Base-by-base conservation (phyloP, 2,113 vertebrate genomes). In the Candoia aspera region DNA sequence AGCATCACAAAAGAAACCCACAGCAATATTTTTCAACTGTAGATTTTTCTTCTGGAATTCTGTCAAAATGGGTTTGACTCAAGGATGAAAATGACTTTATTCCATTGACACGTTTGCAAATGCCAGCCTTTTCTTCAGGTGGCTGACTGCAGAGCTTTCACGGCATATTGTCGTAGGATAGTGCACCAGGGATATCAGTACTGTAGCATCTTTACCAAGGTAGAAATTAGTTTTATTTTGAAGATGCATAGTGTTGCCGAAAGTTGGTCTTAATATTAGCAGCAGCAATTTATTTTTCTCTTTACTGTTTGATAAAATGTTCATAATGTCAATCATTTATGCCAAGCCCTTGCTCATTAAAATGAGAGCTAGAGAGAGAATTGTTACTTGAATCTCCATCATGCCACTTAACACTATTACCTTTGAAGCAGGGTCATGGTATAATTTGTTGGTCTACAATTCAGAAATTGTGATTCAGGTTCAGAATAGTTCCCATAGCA, bases 1-100 rank as follows among this genome's bases (percentile, higher is more conserved):
- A 84, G 42, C 57, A 92, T 83, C 84, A 53, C 60, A 10, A 46
- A 87, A 46, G 58, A 42, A 92, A 88, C 91, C 29, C 92, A 87
- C n/a, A 92, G 86, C 86, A 24, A 0, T 0, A 54, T 11, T 46
- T 33, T 13, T 90, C 91, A 92, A 26, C 3, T 59, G 84, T 42
- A 92, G 58, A 10, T 84, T 90, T 59, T 73, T 29, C 53, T 10
- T 60, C 17, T 54, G 59, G 33, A 88, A 83, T 85, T 53, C 1
- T 26, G 59, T 92, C 73, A 86, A 88, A 2, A 83, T 53, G 68
- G 64, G 49, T 54, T 57, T 90, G 93, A 84, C n/a, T 84, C 84
- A 92, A 90, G 24, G 8, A 90, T 37, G 64, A 29, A 88, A 64
- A 57, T 23, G 21, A 87, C 13, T 10, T 24, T 83, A 42, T 29